A percentile compares a stretch with the other conserved stretches of the same genome.
Evolutionary conservation across 2,113 vertebrate species (phyloP).

Genomic region (Forbesichthys papilliferus): DNA sequence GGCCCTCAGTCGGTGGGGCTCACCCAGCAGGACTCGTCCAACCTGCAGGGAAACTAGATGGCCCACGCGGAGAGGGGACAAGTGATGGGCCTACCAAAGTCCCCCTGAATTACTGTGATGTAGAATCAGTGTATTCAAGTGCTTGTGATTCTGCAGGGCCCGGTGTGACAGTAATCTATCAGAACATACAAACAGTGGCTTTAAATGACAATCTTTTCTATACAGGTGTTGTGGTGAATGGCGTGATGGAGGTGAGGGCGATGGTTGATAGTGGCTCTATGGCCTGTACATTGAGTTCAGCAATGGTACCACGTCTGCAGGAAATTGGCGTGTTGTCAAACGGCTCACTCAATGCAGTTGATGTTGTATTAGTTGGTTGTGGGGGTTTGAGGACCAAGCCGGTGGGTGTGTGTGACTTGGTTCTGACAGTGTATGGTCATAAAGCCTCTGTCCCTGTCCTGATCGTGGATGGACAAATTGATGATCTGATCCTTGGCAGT

Average conservation of each 20-base stretch:
- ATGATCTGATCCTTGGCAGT: conserved; percentile 20
- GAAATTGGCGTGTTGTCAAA: not conserved
- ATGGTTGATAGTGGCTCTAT: conserved; percentile 29
- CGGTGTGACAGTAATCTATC: not conserved
- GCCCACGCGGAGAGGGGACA: not conserved
- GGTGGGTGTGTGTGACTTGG: not conserved
- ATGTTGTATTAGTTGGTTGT: conserved; percentile 2
- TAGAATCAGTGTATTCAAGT: not conserved
- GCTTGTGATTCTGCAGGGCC: not conserved
- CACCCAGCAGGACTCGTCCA: not conserved
- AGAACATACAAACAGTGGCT: conserved; percentile 6
- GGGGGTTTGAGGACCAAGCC: not conserved
- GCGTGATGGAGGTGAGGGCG: not conserved
- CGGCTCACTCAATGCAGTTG: not conserved
- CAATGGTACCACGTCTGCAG: not conserved
- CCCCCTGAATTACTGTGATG: not conserved
- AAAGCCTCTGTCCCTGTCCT: conserved; percentile 2
- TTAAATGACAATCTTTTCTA: conserved; percentile 24
- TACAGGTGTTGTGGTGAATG: conserved; percentile 2
- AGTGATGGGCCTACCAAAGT: not conserved
- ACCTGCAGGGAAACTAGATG: not conserved
- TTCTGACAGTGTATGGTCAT: not conserved
- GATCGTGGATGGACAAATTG: conserved; percentile 12
- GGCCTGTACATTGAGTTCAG: conserved; percentile 18
- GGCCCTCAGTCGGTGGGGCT: not conserved